phyloP scores from a whole-genome alignment of 2,797 vertebrate species.

The Rhinophrynus dorsalis region DNA sequence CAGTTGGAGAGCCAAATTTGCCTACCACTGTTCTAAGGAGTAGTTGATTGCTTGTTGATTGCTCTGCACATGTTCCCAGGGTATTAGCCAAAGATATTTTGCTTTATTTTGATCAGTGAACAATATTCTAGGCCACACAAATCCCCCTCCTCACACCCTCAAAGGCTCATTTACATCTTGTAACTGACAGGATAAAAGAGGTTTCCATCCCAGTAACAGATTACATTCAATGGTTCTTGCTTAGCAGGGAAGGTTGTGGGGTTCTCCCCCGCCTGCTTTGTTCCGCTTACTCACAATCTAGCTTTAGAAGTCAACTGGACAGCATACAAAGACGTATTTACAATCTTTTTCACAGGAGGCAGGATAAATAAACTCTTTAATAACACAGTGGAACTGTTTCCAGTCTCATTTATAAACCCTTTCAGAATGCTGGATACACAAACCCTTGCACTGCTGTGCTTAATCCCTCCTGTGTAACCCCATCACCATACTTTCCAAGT shows the following conservation, averaged over 20 bases:
- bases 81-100: not conserved
- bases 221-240: constrained; percentile 11
- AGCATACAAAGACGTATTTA: constrained; percentile 15
- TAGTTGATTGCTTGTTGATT: not conserved
- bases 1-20: too few species aligned
- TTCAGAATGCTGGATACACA: not conserved
- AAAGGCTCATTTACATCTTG: constrained; percentile 22
- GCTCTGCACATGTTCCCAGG: not conserved
- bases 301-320: constrained; percentile 31
- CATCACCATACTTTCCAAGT: not conserved
- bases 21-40: too few species aligned
- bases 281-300: constrained; percentile 20
- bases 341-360: constrained; percentile 3
- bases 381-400: not conserved
- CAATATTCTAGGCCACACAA: constrained; percentile 11
- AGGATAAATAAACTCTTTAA: not conserved
- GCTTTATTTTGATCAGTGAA: constrained; percentile 14
- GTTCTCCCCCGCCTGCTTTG: not conserved
- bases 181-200: constrained; percentile 32
- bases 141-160: constrained; percentile 3
- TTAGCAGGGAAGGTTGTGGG: not conserved
- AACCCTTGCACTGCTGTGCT: not conserved
- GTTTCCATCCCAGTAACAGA: constrained; percentile 11
- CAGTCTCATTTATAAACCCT: not conserved
- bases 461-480: not conserved